These are phyloP conservation scores for Watsonalla binaria DNA, from an alignment of 2,888 invertebrate species.

Conservation along the genomic window DNA sequence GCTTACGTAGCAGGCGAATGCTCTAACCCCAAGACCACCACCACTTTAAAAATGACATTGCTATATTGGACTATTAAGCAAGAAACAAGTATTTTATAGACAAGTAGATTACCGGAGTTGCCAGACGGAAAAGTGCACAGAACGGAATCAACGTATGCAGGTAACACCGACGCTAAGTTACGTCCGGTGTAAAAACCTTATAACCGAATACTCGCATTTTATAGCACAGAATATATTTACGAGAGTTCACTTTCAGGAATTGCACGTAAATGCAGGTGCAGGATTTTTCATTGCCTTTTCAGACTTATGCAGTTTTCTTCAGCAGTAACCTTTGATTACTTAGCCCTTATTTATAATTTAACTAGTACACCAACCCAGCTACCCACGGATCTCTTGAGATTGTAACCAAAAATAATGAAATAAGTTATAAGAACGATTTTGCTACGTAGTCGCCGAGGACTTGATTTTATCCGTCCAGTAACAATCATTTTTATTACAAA, in stretches of 20 bases:
- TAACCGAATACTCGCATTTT: constrained; percentile 64
- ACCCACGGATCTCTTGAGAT: no score
- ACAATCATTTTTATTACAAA: no score
- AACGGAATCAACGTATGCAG: constrained; percentile 12
- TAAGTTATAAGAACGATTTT: no score
- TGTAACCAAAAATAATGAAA: no score
- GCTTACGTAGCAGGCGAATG: no score
- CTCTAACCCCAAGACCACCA: no score
- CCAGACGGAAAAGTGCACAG: constrained; percentile 13
- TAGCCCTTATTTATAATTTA: background rate
- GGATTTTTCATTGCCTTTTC: constrained; percentile 48
- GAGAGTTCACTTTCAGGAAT: constrained; percentile 59
- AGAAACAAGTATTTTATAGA: background rate
- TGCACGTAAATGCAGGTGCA: constrained; percentile 56
- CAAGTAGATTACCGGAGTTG: background rate
- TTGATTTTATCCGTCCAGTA: no score
- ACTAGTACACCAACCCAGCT: no score
- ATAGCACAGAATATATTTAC: constrained; percentile 67
- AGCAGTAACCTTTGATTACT: background rate
- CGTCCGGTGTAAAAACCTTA: constrained; percentile 58
- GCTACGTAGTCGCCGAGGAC: no score
- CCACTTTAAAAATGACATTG: no score
- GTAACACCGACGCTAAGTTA: constrained; percentile 33
- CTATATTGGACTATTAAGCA: no score
- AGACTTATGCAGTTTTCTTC: constrained; percentile 2